Conservation (phyloP, 64 coral and sea anemone genomes). For the Stichodactyla helianthus region DNA sequence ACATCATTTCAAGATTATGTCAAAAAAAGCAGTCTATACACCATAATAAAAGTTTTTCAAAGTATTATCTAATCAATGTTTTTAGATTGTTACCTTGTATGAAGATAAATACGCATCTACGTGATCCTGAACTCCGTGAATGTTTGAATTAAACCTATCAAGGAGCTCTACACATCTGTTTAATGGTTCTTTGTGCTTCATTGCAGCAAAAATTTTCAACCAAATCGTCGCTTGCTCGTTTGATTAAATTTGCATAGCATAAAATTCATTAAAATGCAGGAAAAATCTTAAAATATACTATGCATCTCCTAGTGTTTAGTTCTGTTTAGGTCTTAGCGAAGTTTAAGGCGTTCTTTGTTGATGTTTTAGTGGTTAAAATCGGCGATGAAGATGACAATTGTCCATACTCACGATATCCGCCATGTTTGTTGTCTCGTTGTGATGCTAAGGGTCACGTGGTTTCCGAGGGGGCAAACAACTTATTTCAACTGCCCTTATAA, state of each 20-base stretch:
- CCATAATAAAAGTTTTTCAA: not conserved
- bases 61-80: not conserved
- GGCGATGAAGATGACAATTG: not conserved
- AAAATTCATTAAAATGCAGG: not conserved
- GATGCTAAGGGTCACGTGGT: too few relatives aligned
- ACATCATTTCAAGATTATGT: constrained; percentile 28
- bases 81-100: constrained; percentile 33
- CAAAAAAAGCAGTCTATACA: not conserved
- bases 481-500: too few relatives aligned
- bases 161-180: constrained; percentile 50
- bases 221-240: not conserved
- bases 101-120: constrained; percentile 39
- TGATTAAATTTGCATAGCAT: not conserved
- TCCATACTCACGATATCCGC: too few relatives aligned
- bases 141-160: constrained; percentile 56
- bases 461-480: too few relatives aligned
- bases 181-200: constrained; percentile 54
- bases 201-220: not conserved
- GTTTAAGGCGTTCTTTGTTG: not conserved
- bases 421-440: too few relatives aligned
- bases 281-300: too few relatives aligned
- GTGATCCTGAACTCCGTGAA: constrained; percentile 63
- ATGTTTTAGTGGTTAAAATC: not conserved
- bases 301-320: too few relatives aligned
- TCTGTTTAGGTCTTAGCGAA: not conserved